Evolutionary conservation across 2,888 invertebrate genomes (phyloP).

Genomic region (Sicus ferrugineus): DNA sequence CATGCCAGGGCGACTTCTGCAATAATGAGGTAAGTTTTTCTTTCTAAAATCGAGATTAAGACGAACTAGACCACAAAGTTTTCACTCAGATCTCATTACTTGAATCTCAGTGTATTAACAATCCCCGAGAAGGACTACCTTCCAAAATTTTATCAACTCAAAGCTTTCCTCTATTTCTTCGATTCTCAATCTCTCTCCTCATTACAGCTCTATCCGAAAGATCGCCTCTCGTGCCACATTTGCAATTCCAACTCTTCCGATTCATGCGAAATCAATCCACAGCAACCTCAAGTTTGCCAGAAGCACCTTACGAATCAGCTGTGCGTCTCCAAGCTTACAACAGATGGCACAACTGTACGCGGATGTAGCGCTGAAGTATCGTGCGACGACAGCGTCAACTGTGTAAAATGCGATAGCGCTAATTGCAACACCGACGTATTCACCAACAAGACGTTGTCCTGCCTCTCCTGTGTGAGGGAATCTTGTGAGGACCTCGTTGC

Average conservation of each 20-base stretch:
- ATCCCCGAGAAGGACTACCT: too few species aligned
- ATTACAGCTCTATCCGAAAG: conserved; percentile 51
- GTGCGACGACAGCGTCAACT: conserved; percentile 34
- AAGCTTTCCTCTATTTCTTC: background rate
- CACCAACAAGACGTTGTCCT: conserved; percentile 38
- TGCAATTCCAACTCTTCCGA: conserved; percentile 47
- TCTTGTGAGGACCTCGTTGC: conserved; percentile 41
- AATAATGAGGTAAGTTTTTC: conserved; percentile 47
- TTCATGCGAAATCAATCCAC: conserved; percentile 47
- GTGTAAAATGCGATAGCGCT: conserved; percentile 38
- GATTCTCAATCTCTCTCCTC: background rate
- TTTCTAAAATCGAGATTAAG: background rate
- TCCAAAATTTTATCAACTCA: too few species aligned
- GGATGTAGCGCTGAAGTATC: conserved; percentile 47
- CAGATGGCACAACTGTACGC: conserved; percentile 49
- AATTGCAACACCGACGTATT: conserved; percentile 40
- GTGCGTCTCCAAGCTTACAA: conserved; percentile 49
- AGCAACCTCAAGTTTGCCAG: conserved; percentile 43
- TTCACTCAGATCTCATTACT: too few species aligned
- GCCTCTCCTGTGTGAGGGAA: conserved; percentile 40
- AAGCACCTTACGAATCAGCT: conserved; percentile 44
- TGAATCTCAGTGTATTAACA: too few species aligned
- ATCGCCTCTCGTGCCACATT: conserved; percentile 52
- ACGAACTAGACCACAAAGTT: too few species aligned
- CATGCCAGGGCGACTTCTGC: conserved; percentile 49